Evolutionary conservation across 1,140 invertebrate species (phyloP).

Genomic region (Schlechtendalia chinensis): DNA sequence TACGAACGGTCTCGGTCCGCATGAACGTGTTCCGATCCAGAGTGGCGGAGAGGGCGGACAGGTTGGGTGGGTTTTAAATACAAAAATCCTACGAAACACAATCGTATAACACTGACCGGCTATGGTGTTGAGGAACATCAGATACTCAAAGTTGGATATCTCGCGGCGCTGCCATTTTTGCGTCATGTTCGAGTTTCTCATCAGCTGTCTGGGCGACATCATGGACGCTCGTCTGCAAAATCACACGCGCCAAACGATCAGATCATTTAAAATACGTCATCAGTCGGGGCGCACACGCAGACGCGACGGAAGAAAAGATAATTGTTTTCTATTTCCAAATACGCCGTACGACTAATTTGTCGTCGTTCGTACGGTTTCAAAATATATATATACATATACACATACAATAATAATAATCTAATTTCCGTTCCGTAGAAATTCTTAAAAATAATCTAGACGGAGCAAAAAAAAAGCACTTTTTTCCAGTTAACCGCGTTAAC

Average conservation of each 20-base stretch:
- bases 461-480: neutral
- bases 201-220: conserved; percentile 96
- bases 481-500: too few species aligned
- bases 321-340: too few species aligned
- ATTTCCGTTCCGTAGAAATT: neutral
- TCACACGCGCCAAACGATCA: conserved; percentile 46
- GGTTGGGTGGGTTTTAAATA: too few species aligned
- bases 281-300: too few species aligned
- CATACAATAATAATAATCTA: neutral
- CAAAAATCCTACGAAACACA: too few species aligned
- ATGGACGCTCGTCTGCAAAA: conserved; percentile 84
- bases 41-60: too few species aligned
- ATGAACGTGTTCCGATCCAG: too few species aligned
- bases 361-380: too few species aligned
- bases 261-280: neutral
- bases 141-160: conserved; percentile 99
- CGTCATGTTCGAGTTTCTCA: conserved; percentile 98
- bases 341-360: too few species aligned
- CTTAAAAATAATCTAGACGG: neutral
- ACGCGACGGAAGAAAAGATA: too few species aligned
- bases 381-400: too few species aligned
- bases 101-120: conserved; percentile 84
- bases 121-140: conserved; percentile 99
- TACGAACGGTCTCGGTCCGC: too few species aligned
- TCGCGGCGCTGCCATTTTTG: conserved; percentile 98